phyloP scores from a whole-genome alignment of 2,797 vertebrate genomes.

The Leptoclinus maculatus region DNA sequence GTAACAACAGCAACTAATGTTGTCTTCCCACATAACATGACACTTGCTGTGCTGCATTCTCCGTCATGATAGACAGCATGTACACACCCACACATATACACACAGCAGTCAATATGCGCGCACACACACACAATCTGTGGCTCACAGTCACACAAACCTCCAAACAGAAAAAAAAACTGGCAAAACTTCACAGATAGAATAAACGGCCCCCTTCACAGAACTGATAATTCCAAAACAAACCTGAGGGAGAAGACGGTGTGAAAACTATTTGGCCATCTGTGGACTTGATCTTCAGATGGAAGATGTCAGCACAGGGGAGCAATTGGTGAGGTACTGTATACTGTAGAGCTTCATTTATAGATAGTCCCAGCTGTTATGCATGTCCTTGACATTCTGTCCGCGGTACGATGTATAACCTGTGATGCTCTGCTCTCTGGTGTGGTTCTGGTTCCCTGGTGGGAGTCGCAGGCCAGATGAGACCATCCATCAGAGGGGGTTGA shows the following conservation, averaged over 20 bases:
- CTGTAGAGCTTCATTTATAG: conserved; percentile 3
- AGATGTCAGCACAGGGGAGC: conserved; percentile 47
- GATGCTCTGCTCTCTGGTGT: conserved; percentile 13
- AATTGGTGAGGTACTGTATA: conserved; percentile 31
- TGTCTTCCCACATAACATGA: conserved; percentile 40
- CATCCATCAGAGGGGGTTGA: conserved; percentile 39
- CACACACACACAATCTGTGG: not conserved
- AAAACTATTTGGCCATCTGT: conserved; percentile 60
- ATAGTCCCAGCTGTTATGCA: conserved; percentile 28
- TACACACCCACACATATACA: conserved; percentile 31
- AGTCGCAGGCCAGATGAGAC: conserved; percentile 38
- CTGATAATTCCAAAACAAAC: conserved; percentile 53
- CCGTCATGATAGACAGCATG: conserved; percentile 39
- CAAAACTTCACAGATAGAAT: conserved; percentile 18
- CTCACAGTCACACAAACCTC: conserved; percentile 5
- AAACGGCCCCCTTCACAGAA: conserved; percentile 17
- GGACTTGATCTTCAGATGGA: conserved; percentile 52
- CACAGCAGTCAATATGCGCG: not conserved
- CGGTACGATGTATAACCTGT: not conserved
- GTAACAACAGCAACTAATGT: conserved; percentile 36
- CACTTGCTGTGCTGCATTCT: conserved; percentile 23
- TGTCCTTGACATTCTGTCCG: conserved; percentile 19
- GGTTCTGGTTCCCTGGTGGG: conserved; percentile 3
- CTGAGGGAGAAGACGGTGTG: conserved; percentile 32
- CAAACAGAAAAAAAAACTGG: conserved; percentile 20